A percentile compares a stretch with the other conserved stretches of the same genome.
Evolutionary conservation across 2,888 invertebrate species (phyloP).

Genomic region (Monopis laevigella): DNA sequence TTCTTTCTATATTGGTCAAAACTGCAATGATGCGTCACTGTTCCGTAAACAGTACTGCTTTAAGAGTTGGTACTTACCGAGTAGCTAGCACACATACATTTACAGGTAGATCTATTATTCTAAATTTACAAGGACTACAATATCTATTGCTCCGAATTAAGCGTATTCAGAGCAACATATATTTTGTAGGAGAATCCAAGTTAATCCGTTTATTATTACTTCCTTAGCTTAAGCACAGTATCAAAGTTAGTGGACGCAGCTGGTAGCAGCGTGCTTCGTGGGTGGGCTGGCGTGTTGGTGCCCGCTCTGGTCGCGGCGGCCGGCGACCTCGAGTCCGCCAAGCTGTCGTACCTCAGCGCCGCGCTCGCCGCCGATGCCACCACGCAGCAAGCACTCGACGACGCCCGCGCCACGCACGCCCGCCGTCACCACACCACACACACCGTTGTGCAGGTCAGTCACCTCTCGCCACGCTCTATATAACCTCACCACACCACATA

Average conservation of each 20-base stretch:
- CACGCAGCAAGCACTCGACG: conserved; percentile 80
- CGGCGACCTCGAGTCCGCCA: conserved; percentile 84
- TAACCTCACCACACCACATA: too few relatives aligned
- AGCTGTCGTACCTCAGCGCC: conserved; percentile 82
- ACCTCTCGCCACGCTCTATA: too few relatives aligned
- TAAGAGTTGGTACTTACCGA: too few relatives aligned
- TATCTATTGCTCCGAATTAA: too few relatives aligned
- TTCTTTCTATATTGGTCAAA: too few relatives aligned
- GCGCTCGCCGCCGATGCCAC: conserved; percentile 74
- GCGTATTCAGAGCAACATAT: too few relatives aligned
- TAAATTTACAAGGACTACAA: too few relatives aligned
- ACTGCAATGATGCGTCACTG: too few relatives aligned
- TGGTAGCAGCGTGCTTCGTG: conserved; percentile 79
- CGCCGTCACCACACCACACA: conserved; percentile 89
- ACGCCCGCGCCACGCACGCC: conserved; percentile 80
- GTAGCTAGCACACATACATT: too few relatives aligned
- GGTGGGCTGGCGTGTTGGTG: conserved; percentile 82
- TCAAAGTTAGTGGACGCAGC: conserved; percentile 87
- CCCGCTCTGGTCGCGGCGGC: conserved; percentile 87
- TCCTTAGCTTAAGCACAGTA: conserved; percentile 79
- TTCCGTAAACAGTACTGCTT: too few relatives aligned
- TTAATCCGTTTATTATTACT: not conserved
- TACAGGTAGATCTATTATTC: too few relatives aligned
- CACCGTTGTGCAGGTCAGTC: conserved; percentile 78
- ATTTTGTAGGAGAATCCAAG: too few relatives aligned